A percentile compares a stretch with the other conserved stretches of the same genome.
Evolutionary conservation across 2,113 vertebrate genomes (phyloP).

Genomic region (Elanoides forficatus): DNA sequence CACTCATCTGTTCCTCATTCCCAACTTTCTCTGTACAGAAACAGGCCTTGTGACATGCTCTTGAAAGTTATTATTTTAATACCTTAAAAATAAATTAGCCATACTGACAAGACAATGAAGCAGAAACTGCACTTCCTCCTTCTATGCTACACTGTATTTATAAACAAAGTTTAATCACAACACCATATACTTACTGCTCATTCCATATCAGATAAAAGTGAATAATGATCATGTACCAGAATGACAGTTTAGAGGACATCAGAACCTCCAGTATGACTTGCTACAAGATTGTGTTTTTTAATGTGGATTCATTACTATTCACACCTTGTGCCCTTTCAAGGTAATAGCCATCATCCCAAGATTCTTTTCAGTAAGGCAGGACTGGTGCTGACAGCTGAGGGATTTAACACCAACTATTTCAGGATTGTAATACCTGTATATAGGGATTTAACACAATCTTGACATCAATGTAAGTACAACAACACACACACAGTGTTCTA

Average conservation of each 20-base stretch:
- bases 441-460: not conserved
- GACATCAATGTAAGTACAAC: not conserved
- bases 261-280: not conserved
- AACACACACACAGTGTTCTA: not conserved
- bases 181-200: not conserved
- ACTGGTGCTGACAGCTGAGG: not conserved
- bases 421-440: not conserved
- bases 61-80: not conserved
- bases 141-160: not conserved
- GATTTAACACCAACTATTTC: not conserved
- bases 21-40: not conserved
- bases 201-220: not conserved
- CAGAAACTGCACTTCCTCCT: not conserved
- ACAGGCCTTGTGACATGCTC: not conserved
- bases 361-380: not conserved
- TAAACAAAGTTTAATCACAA: not conserved
- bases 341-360: not conserved
- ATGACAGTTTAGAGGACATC: not conserved
- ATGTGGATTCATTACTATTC: not conserved
- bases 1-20: not conserved
- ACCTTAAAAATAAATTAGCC: not conserved
- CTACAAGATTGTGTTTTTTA: not conserved
- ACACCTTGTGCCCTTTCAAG: not conserved
- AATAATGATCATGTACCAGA: not conserved
- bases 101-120: not conserved